phyloP scores from a whole-genome alignment of 2,113 vertebrate species.

The Phaethon lepturus region DNA sequence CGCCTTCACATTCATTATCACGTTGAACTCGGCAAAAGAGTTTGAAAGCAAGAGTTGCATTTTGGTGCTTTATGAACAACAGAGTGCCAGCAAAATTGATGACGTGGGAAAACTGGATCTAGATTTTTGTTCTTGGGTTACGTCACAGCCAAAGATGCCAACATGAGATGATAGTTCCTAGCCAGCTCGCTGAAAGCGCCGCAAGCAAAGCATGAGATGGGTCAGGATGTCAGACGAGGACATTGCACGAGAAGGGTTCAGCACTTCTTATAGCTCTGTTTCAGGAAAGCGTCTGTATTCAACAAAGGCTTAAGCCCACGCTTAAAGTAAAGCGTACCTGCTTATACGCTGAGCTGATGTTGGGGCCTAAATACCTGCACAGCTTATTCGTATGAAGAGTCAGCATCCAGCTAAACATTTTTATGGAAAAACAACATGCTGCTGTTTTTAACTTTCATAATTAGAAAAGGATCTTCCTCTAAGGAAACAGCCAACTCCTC shows the following conservation, averaged over 20 bases:
- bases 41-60: conserved; percentile 79
- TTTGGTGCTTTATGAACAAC: conserved; percentile 69
- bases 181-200: conserved; percentile 22
- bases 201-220: not conserved
- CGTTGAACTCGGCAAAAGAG: conserved; percentile 61
- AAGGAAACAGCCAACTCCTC: not conserved
- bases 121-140: conserved; percentile 25
- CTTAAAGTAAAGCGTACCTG: not conserved
- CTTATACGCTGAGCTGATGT: not conserved
- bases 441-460: not conserved
- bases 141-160: conserved; percentile 58
- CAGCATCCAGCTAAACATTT: not conserved
- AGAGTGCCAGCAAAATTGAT: conserved; percentile 65
- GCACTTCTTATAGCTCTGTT: not conserved
- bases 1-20: conserved; percentile 76
- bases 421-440: not conserved
- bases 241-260: not conserved
- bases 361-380: not conserved
- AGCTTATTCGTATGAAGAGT: not conserved
- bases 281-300: not conserved
- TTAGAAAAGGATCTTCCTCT: not conserved
- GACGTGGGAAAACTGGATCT: conserved; percentile 51
- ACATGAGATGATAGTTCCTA: conserved; percentile 32
- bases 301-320: not conserved
- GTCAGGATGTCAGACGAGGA: conserved; percentile 16